Percentiles rank a stretch among this genome's conserved stretches.
These are phyloP conservation scores for Drosophila formosana DNA, from an alignment of 2,888 invertebrate species.

Conservation along the genomic window DNA sequence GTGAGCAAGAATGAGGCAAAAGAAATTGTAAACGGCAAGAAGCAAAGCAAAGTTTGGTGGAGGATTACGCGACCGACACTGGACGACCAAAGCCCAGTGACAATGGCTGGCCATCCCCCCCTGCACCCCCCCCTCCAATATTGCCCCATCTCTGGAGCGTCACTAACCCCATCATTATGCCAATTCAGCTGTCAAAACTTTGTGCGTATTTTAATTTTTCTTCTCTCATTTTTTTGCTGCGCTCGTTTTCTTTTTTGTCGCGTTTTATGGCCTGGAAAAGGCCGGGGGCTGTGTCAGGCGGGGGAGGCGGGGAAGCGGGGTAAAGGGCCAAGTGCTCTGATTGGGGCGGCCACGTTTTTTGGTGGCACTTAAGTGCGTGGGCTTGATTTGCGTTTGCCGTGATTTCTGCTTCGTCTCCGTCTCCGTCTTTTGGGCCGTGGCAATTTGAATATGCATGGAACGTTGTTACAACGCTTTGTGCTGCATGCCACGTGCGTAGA, in stretches of 20 bases:
- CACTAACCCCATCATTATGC: conserved; percentile 81
- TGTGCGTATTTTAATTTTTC: conserved; percentile 77
- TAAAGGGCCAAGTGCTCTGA: conserved; percentile 43
- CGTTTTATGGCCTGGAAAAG: conserved; percentile 69
- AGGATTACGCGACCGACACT: conserved; percentile 15
- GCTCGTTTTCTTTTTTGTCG: conserved; percentile 54
- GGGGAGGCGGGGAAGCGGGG: background rate
- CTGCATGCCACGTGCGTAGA: conserved; percentile 67
- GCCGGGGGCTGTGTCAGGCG: background rate
- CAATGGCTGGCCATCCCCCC: conserved; percentile 47
- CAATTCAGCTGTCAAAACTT: conserved; percentile 80
- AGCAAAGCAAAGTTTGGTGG: conserved; percentile 19
- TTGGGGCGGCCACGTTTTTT: conserved; percentile 38
- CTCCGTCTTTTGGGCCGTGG: conserved; percentile 16
- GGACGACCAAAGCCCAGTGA: conserved; percentile 44
- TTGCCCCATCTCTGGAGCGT: conserved; percentile 31
- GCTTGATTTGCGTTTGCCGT: conserved; percentile 71
- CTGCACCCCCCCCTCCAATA: background rate
- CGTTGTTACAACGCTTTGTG: conserved; percentile 43
- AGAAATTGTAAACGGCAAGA: conserved; percentile 12
- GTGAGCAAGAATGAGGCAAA: background rate
- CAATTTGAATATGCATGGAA: conserved; percentile 75
- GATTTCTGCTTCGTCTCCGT: conserved; percentile 45
- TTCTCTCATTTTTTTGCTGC: conserved; percentile 37
- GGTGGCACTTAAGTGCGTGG: conserved; percentile 67